Base-by-base conservation (phyloP, 1,140 invertebrate genomes). In the Carposina sasakii region DNA sequence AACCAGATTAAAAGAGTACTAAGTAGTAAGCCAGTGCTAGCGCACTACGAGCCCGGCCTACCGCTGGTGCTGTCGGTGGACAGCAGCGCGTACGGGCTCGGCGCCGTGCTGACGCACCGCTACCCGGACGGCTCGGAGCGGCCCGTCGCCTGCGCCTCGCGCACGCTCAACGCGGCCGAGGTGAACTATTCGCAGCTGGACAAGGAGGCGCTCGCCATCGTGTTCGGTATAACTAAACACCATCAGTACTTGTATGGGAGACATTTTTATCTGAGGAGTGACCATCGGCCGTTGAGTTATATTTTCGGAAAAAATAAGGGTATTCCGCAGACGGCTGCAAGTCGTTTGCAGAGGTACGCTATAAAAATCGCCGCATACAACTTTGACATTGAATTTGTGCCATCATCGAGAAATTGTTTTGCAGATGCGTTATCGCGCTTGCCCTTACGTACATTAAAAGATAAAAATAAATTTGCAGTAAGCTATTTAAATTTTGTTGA, bases 251-350 rank as follows among this genome's bases (percentile, higher is more conserved):
- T 87, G 13, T 66, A 71, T 43, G 28, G 45, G 6, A 34, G 42
- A 10, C 22, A 71, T 19, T 89, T 88, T 68, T 65, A 60, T 5
- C 51, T 88, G 13, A 48, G 67, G 30, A 87, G 83, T 2, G 88
- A 89, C 51, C 47, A 48, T 15, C 34, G 30, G 13, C 82, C 85
- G 5, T 56, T 88, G 21, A 20, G 69, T 16, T 41, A 51, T 16
- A 64, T 83, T 37, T 77, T 83, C 41, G 52, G 52, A 13, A 33
- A 30, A 23, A 43, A 67, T 58, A 67, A 63, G 33, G 54, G 54
- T 12, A 56, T 66, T 40, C 51, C 60, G 26, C 49, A 41, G 20
- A 44, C 43, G 28, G 54, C 66, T 17, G 52, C 55, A 22, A 50
- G 54, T 30, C 44, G 65, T 36, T 40, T 69, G 13, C 78, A 86